Conservation (phyloP, 2,888 invertebrate genomes). For the Drosophila diplacantha region DNA sequence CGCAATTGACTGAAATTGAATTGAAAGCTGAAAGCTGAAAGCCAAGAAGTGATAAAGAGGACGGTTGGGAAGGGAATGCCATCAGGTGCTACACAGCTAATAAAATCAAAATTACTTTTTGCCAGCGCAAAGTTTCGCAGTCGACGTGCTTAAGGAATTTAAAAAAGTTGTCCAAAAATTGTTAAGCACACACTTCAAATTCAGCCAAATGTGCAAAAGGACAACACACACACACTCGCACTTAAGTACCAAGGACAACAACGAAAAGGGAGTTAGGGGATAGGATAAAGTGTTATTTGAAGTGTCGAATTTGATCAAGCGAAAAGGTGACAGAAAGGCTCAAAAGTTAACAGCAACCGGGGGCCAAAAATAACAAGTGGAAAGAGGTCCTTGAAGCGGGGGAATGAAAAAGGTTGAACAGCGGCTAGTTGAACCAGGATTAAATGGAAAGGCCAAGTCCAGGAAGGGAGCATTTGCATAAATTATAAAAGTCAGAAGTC, state of each 20-base stretch:
- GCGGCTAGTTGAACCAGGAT: neutral
- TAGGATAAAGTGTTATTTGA: slow-evolving; percentile 54
- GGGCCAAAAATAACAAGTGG: slow-evolving; percentile 25
- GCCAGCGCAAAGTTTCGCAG: slow-evolving; percentile 38
- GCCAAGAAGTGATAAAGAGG: slow-evolving; percentile 16
- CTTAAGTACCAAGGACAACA: slow-evolving; percentile 19
- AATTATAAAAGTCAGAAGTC: neutral
- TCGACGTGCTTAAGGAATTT: slow-evolving; percentile 60
- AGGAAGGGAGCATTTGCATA: slow-evolving; percentile 11
- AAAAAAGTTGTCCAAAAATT: slow-evolving; percentile 61
- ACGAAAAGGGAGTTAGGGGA: slow-evolving; percentile 7
- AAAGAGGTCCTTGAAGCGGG: neutral
- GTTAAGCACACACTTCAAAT: slow-evolving; percentile 63
- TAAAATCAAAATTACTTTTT: slow-evolving; percentile 72
- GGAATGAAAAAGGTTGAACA: neutral
- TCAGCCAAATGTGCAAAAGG: slow-evolving; percentile 55
- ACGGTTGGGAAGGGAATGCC: slow-evolving; percentile 33
- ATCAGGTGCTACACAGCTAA: slow-evolving; percentile 71
- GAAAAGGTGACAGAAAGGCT: slow-evolving; percentile 50
- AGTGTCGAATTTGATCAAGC: slow-evolving; percentile 61
- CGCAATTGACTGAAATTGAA: slow-evolving; percentile 61
- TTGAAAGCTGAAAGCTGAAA: slow-evolving; percentile 55
- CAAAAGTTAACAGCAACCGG: slow-evolving; percentile 40
- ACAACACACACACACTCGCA: slow-evolving; percentile 28
- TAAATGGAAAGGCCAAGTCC: neutral